Evolutionary conservation across 2,888 invertebrate genomes (phyloP).

Genomic region (Aphodius granarius): DNA sequence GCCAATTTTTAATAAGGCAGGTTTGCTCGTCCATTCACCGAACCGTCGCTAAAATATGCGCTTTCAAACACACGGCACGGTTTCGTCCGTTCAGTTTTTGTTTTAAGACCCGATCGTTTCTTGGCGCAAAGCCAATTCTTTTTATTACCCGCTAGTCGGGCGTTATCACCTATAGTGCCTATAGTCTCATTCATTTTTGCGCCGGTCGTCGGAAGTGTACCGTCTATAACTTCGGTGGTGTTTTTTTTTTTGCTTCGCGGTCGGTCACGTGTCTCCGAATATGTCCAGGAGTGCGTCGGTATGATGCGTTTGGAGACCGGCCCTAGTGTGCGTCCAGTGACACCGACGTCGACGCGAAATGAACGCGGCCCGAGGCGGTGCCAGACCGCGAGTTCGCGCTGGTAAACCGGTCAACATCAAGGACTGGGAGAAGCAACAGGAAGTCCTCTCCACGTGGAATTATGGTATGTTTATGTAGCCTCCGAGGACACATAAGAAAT

Average conservation of each 20-base stretch:
- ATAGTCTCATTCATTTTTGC: background rate
- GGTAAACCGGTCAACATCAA: slow-evolving; percentile 54
- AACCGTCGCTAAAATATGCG: background rate
- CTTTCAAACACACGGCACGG: background rate
- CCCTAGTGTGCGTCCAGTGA: background rate
- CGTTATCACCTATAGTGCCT: background rate
- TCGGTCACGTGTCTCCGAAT: background rate
- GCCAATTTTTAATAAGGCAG: background rate
- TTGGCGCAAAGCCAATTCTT: background rate
- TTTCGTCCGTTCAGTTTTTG: background rate
- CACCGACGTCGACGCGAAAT: slow-evolving; percentile 11
- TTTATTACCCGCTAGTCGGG: background rate
- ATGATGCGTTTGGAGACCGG: background rate
- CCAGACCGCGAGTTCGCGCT: slow-evolving; percentile 48
- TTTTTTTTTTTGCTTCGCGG: background rate
- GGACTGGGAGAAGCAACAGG: slow-evolving; percentile 56
- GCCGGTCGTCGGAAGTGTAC: background rate
- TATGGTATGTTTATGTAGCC: slow-evolving; percentile 55
- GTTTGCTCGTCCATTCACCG: background rate
- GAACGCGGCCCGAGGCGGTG: slow-evolving; percentile 7
- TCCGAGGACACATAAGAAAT: too few relatives aligned
- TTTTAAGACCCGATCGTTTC: background rate
- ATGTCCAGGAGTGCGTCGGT: background rate
- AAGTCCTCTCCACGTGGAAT: slow-evolving; percentile 57
- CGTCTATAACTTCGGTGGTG: too few relatives aligned